Evolutionary conservation across 92 coral and sea anemone species (phyloP).

Genomic region (Parazoanthus swiftii): DNA sequence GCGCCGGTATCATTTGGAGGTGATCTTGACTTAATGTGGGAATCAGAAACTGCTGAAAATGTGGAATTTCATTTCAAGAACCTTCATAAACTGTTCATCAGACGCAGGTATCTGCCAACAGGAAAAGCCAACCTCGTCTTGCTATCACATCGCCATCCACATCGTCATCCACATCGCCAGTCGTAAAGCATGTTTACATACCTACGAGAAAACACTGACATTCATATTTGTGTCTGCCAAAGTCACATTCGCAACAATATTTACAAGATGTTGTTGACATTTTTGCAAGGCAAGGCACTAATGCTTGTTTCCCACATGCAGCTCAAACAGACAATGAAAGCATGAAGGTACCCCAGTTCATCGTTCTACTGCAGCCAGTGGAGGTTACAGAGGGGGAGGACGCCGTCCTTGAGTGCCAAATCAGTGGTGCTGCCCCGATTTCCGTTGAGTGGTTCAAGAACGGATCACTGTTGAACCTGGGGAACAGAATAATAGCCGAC

Average conservation of each 20-base stretch:
- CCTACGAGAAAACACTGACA: constrained; percentile 2
- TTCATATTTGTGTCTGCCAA: constrained; percentile 26
- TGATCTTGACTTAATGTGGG: neutral
- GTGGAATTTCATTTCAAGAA: neutral
- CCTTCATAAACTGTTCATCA: constrained; percentile 13
- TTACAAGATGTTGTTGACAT: neutral
- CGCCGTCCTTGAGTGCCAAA: constrained; percentile 67
- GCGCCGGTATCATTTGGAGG: constrained; percentile 1
- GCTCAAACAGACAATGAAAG: constrained; percentile 42
- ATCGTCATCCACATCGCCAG: neutral
- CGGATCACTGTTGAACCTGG: constrained; percentile 66
- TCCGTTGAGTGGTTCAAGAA: constrained; percentile 89
- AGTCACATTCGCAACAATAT: constrained; percentile 35
- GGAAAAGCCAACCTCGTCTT: constrained; percentile 6
- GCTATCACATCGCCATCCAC: neutral
- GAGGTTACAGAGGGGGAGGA: constrained; percentile 76
- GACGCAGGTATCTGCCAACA: constrained; percentile 2
- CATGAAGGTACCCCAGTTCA: constrained; percentile 71
- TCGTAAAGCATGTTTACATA: neutral
- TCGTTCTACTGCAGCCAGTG: constrained; percentile 62
- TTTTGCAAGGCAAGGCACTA: constrained; percentile 33
- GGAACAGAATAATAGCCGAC: constrained; percentile 55
- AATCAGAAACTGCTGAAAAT: neutral
- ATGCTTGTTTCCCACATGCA: constrained; percentile 40
- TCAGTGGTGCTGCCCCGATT: constrained; percentile 68